Base-by-base conservation (phyloP, 2,113 vertebrate species). In the Chelonoidis abingdonii region DNA sequence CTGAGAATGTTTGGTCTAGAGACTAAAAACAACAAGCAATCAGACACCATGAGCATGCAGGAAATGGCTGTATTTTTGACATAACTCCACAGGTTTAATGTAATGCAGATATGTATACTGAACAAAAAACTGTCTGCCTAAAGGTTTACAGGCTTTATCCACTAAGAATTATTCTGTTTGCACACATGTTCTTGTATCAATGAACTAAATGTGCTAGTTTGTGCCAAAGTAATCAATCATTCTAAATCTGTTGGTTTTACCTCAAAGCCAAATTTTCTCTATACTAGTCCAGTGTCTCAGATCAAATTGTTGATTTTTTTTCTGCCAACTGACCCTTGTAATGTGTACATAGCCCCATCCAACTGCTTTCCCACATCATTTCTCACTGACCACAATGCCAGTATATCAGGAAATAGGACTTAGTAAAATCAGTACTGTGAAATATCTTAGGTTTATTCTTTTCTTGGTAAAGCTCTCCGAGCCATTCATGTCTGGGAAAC, bases 201-300 rank as follows among this genome's bases (percentile, higher is more conserved):
- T 86, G 88, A 97, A 96, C 95, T 91, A 95, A 97, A 95, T 7
- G 89, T 91, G 89, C 86, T 1, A 8, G n/a, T 85, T 92, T 89
- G 47, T 62, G 95, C 92, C 96, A 97, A 94, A 97, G 86, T 12
- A 95, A 84, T 72, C 22, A 5, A 69, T 96, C 86, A 83, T 83
- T 96, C 90, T 91, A 90, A 92, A 95, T 95, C 91, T 97, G 95
- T 90, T 97, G 83, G 84, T 96, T 83, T 96, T 96, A 97, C 92
- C 96, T 95, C 95, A 90, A 87, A 93, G 86, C 93, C 82, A 92
- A 86, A 92, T 95, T 93, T 96, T 97, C 89, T 95, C 86, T 84
- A 80, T 89, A 94, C 75, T 93, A 91, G 93, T 86, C 87, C 90
- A 81, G 10, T 83, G 93, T 80, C 89, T 95, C 82, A 92, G 86